Evolutionary conservation across 2,797 vertebrate genomes (phyloP).

Genomic region (Channallabes apus): DNA sequence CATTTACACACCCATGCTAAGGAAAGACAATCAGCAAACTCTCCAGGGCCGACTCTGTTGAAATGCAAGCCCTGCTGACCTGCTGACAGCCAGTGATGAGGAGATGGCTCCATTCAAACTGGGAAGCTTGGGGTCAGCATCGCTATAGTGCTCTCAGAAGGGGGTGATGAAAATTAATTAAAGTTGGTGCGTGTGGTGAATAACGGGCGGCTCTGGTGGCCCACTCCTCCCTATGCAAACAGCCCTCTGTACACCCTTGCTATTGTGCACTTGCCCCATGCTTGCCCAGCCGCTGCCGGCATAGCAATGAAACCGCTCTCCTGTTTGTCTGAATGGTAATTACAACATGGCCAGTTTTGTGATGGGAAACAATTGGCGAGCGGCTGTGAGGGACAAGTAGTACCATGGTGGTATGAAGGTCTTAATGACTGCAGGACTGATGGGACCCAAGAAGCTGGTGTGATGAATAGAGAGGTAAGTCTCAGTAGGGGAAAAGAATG

Average conservation of each 20-base stretch:
- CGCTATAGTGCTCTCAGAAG: constrained; percentile 78
- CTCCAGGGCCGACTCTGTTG: constrained; percentile 58
- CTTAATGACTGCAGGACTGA: constrained; percentile 61
- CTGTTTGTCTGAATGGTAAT: constrained; percentile 93
- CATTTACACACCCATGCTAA: constrained; percentile 21
- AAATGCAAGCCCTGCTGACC: constrained; percentile 64
- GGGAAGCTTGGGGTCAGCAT: constrained; percentile 73
- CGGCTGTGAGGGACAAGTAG: constrained; percentile 48
- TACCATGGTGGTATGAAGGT: constrained; percentile 40
- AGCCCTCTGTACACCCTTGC: constrained; percentile 71
- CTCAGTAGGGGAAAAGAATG: constrained; percentile 27
- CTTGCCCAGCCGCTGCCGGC: constrained; percentile 83
- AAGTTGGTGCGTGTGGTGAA: constrained; percentile 89
- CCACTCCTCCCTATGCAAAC: constrained; percentile 67
- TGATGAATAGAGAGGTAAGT: constrained; percentile 60
- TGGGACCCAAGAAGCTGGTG: constrained; percentile 56
- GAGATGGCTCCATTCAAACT: constrained; percentile 70
- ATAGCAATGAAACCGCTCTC: constrained; percentile 93
- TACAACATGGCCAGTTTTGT: constrained; percentile 96
- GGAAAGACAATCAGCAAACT: constrained; percentile 60
- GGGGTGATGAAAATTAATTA: constrained; percentile 99
- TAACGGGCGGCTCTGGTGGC: constrained; percentile 89
- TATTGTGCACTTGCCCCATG: constrained; percentile 89
- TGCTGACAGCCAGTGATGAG: constrained; percentile 67
- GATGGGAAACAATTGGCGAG: constrained; percentile 85